Evolutionary conservation across 2,113 vertebrate genomes (phyloP), one percentile per base, ranked within the genome.

Genomic region (Ascaphus truei): DNA sequence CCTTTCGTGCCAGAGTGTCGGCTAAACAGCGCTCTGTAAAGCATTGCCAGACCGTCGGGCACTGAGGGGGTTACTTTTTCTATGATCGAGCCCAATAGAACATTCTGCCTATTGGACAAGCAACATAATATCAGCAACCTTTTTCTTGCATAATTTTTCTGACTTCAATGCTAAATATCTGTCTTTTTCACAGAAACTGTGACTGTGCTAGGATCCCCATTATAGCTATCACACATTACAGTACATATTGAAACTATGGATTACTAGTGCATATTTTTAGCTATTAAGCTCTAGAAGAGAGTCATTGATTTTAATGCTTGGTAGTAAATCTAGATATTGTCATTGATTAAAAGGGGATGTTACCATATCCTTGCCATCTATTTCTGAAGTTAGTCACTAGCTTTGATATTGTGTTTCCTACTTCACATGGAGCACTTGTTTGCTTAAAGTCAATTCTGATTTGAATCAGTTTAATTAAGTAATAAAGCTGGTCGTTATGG

Each of bases 401-500:
- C 75, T 83, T 72, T 73, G 76, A 83, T 68, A 68, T 77, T 59
- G 2, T 75, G 79, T 76, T 86, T 68, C 73, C 74, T 78, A 79
- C 80, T 79, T 82, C 81, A 73, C 39, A 60, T 74, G 85, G 75
- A 80, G 73, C 74, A 77, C 75, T 79, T 80, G 71, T 76, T 76
- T 82, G 82, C 85, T 73, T 76, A 80, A 76, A 91, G 87, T 89
- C 90, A 91, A 89, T 93, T 92, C 84, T 72, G 87, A 93, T 92
- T 88, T 74, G 89, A 93, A 93, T 92, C 91, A 92, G 90, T 93
- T 94, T 93, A 93, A 98, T 97, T 94, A 96, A 93, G 89, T 93
- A 94, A 95, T 92, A 96, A 93, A 94, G 90, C 91, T 85, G 90
- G 95, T 96, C 93, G 94, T 92, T 93, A 96, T 94, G 91, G 94